phyloP scores from a whole-genome alignment of 1,140 invertebrate genomes.

The Coenobita brevimanus region DNA sequence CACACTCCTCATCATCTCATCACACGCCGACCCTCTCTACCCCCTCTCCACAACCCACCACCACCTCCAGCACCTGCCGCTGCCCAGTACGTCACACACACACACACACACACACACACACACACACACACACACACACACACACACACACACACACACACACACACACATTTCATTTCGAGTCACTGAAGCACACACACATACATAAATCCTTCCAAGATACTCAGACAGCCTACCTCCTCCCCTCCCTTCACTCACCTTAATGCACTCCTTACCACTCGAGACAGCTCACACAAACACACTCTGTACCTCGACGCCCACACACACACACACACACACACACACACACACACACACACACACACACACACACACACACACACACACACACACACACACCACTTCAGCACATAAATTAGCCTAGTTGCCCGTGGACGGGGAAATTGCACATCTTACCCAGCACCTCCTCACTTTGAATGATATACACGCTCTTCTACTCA shows the following conservation, averaged over 20 bases:
- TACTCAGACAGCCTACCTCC: not conserved
- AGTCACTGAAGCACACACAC: not conserved
- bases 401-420: no score
- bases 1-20: constrained; percentile 57
- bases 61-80: constrained; percentile 40
- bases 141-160: constrained; percentile 22
- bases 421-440: no score
- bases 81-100: constrained; percentile 41
- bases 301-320: not conserved
- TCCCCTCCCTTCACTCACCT: constrained; percentile 7
- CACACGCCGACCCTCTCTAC: constrained; percentile 51
- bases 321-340: not conserved
- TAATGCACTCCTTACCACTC: not conserved
- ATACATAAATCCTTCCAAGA: not conserved
- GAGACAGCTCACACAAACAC: not conserved
- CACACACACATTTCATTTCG: no score
- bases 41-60: constrained; percentile 59
- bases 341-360: not conserved
- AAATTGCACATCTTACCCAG: no score
- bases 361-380: not conserved
- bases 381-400: no score
- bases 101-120: constrained; percentile 8
- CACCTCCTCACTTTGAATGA: no score
- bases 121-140: not conserved
- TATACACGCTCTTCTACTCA: no score